Base-by-base conservation (phyloP, 2,888 invertebrate genomes). In the Drosophila mulleri region DNA sequence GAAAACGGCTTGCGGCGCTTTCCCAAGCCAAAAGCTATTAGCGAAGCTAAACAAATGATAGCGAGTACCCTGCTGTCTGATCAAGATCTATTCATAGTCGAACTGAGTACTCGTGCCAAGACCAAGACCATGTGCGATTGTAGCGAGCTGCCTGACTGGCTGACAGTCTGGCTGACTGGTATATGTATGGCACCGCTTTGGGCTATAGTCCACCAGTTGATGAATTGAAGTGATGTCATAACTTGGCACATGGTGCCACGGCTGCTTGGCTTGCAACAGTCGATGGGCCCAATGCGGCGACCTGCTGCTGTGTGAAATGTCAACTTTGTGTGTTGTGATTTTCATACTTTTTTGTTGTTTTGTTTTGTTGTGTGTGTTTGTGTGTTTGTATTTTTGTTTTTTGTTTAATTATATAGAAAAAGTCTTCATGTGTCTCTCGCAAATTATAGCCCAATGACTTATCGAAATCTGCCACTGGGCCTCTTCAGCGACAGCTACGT, bases 371-470 rank as follows among this genome's bases (percentile, higher is more conserved):
- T 23, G n/a, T 23, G 1, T 23, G 35, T 59, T 64, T 71, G 48
- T 71, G 48, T 39, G 7, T 29, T 29, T 42, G 1, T 26, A 3
- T 26, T 52, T 57, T 54, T 12, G n/a, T 57, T 64, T 72, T 50
- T 63, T 75, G 66, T 69, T 80, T 83, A 83, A 83, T 87, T 89
- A 81, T 87, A 89, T 83, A 87, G 82, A 87, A 89, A 82, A 89
- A 81, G 87, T 83, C 71, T 72, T 67, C 80, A 83, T 71, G 58
- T 63, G 48, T 48, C 66, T 52, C 52, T 66, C 52, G 72, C 88
- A 84, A 84, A 89, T 89, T 88, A 82, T 78, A 89, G 88, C 82
- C 82, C 79, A 89, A 85, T 85, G 84, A 85, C 89, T 89, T 89
- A 82, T 89, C 89, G 89, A 85, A 84, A 85, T 88, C 80, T 84